These are phyloP conservation scores for Psittacus erithacus DNA, from an alignment of 2,113 vertebrate genomes.

Conservation along the genomic window DNA sequence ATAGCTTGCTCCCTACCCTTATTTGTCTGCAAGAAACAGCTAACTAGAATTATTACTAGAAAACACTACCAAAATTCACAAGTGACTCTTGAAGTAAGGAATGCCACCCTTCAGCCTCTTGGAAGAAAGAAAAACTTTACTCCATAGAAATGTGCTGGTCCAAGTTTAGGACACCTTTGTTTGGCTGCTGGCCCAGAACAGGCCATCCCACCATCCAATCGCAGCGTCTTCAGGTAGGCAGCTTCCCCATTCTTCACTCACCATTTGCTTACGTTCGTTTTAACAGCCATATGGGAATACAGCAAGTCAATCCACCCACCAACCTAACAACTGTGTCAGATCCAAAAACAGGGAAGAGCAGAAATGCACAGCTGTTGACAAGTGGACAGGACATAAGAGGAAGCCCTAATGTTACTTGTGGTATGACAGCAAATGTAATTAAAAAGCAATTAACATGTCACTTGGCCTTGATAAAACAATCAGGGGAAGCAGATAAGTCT, in stretches of 20 bases:
- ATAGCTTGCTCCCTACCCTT: not conserved
- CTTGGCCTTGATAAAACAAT: not conserved
- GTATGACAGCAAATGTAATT: not conserved
- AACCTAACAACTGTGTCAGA: not conserved
- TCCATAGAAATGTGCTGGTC: not conserved
- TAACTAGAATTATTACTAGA: not conserved
- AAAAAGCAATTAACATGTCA: not conserved
- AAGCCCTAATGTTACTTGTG: not conserved
- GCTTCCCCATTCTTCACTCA: not conserved
- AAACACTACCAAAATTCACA: not conserved
- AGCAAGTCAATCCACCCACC: not conserved
- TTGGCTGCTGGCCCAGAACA: not conserved
- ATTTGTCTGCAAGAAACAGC: not conserved
- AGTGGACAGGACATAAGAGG: not conserved
- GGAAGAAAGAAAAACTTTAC: not conserved
- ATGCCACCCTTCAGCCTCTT: not conserved
- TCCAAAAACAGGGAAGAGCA: not conserved
- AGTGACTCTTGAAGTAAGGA: not conserved
- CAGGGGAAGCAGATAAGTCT: not conserved
- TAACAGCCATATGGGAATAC: accelerated
- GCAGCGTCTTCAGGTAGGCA: not conserved
- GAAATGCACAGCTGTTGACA: not conserved
- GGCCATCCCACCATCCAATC: not conserved
- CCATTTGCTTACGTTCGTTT: not conserved
- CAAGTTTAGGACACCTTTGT: not conserved